Evolutionary conservation across 2,888 invertebrate genomes (phyloP), one percentile per base, ranked within the genome.

Genomic region (Vandiemenella viatica): DNA sequence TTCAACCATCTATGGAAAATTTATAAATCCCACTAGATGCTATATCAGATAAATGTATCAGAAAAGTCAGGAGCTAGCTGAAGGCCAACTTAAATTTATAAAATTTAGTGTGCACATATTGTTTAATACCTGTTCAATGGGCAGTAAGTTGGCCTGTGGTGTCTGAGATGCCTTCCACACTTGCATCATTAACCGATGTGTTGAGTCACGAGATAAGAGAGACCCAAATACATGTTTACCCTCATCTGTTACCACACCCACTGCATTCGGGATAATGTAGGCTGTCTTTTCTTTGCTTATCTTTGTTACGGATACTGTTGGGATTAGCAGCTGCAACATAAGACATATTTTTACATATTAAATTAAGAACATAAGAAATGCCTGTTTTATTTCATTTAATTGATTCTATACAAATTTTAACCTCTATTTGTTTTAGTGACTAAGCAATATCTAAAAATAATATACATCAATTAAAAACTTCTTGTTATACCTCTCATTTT

Each of bases 201-300:
- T 89, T 55, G 82, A 80, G 64, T 93, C 92, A 42, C 92, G 73
- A 22, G 90, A 89, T 58, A 93, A 76, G 55, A 93, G 76, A 53
- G 90, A 90, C 43, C 89, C 89, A 69, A 93, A 93, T 45, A 89
- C 86, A 62, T 88, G 87, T 53, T 76, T 74, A 44, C 89, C 81
- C 60, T 85, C 81, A 43, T 79, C 74, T n/a, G 91, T 91, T 50
- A 77, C 75, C 26, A 90, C 82, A 21, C 90, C 91, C 50, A 95
- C 87, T 13, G 93, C 93, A 67, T 93, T 93, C 44, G 93, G 93
- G 60, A 95, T 90, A 57, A 95, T 89, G 57, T 86, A 78, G 1
- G 91, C 93, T 51, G 91, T 92, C 68, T 88, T 89, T 69, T 92
- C 92, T 64, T 92, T 89, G 38, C 86, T 89, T 61, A 95, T 87